These are phyloP conservation scores for Hyposmocoma kahamanoa DNA, from an alignment of 1,140 invertebrate genomes.

Conservation along the genomic window DNA sequence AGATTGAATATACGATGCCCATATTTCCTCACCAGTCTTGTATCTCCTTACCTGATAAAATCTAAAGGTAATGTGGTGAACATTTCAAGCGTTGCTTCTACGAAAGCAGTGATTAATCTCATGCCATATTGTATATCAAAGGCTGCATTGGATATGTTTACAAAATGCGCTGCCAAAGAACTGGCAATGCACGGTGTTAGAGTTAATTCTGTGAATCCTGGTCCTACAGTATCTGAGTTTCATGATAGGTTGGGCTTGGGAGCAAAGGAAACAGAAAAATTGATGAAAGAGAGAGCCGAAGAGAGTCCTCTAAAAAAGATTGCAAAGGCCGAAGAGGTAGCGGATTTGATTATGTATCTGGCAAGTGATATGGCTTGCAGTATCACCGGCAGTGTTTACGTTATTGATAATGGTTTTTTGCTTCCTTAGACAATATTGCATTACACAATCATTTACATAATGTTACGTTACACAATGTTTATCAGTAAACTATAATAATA, in stretches of 20 bases:
- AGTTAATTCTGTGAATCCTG: conserved; percentile 77
- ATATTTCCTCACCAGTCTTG: conserved; percentile 80
- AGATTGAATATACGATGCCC: conserved; percentile 80
- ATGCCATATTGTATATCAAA: conserved; percentile 84
- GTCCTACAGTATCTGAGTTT: conserved; percentile 6
- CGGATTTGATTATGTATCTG: conserved; percentile 6
- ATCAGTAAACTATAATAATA: too few relatives aligned
- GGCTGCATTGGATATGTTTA: conserved; percentile 83
- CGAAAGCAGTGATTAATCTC: conserved; percentile 75
- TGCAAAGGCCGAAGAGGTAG: background rate
- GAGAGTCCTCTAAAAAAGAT: background rate
- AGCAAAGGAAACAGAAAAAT: conserved; percentile 63
- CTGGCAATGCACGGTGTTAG: conserved; percentile 78
- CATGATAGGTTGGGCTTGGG: conserved; percentile 28
- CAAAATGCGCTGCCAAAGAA: conserved; percentile 77
- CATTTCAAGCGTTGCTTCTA: conserved; percentile 82
- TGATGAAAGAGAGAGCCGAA: background rate
- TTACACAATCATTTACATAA: too few relatives aligned
- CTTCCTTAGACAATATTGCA: too few relatives aligned
- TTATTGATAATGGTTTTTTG: conserved; percentile 6
- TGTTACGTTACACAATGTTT: too few relatives aligned
- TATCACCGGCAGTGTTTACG: conserved; percentile 8
- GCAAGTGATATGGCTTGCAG: conserved; percentile 9
- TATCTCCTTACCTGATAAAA: conserved; percentile 79
- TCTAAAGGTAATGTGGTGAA: conserved; percentile 83